Percentiles rank a stretch among this genome's conserved stretches.
Evolutionary conservation across 2,797 vertebrate genomes (phyloP).

Genomic region (Gallinago stenura): DNA sequence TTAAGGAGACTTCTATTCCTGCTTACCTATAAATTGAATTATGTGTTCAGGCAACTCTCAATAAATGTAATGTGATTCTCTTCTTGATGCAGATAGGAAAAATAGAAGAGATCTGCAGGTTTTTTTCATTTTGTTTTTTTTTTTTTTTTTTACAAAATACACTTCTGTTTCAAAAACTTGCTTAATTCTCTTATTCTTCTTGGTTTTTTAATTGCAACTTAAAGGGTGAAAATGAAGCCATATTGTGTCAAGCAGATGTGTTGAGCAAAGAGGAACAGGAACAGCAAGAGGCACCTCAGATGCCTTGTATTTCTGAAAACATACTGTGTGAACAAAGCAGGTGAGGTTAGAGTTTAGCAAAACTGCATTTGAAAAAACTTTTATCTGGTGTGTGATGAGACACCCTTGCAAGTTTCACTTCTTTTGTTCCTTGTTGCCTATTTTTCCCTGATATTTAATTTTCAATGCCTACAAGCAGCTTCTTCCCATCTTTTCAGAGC

Average conservation of each 20-base stretch:
- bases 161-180: neutral
- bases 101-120: neutral
- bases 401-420: neutral
- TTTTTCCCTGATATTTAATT: neutral
- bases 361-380: neutral
- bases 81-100: neutral
- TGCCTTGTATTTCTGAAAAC: conserved; percentile 9
- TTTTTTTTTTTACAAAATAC: neutral
- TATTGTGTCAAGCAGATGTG: conserved; percentile 17
- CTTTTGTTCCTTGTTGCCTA: neutral
- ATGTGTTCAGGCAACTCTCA: neutral
- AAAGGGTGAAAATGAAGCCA: conserved; percentile 55
- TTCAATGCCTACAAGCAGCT: neutral
- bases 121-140: neutral
- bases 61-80: neutral
- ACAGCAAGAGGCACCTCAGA: neutral
- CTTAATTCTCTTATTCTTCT: neutral
- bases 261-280: conserved; percentile 31
- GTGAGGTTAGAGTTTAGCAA: conserved; percentile 62
- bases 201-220: conserved; percentile 38
- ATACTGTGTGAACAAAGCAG: conserved; percentile 43
- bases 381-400: neutral
- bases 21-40: neutral
- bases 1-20: neutral
- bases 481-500: neutral